Evolutionary conservation across 2,888 invertebrate species (phyloP).

Genomic region (Venustoraphidia nigricollis): DNA sequence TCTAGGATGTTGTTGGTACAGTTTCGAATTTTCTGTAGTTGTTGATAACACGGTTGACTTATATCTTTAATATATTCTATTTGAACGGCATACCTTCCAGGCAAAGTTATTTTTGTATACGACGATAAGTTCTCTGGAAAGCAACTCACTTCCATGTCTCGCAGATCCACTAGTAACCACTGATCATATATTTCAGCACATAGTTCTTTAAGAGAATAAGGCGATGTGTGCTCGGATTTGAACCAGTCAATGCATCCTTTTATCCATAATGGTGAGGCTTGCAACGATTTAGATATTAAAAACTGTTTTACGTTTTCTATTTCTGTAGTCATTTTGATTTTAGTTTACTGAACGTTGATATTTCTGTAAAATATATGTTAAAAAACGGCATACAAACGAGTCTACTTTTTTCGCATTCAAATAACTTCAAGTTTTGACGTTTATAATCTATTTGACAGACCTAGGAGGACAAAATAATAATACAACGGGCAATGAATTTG

Average conservation of each 20-base stretch:
- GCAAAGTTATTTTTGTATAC: slow-evolving; percentile 30
- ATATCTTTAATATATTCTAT: slow-evolving; percentile 43
- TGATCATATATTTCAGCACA: slow-evolving; percentile 43
- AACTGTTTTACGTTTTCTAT: background rate
- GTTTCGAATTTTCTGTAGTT: slow-evolving; percentile 30
- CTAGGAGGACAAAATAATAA: too few relatives aligned
- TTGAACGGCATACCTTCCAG: slow-evolving; percentile 44
- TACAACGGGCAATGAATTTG: too few relatives aligned
- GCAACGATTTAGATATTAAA: background rate
- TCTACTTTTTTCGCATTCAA: too few relatives aligned
- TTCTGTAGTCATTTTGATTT: too few relatives aligned
- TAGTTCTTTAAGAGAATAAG: slow-evolving; percentile 31
- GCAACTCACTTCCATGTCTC: slow-evolving; percentile 43
- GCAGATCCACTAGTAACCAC: slow-evolving; percentile 48
- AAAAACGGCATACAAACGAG: too few relatives aligned
- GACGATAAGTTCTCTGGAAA: slow-evolving; percentile 38
- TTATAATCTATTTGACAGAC: too few relatives aligned
- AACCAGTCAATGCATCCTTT: slow-evolving; percentile 37
- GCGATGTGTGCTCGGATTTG: slow-evolving; percentile 27
- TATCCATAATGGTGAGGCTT: slow-evolving; percentile 19
- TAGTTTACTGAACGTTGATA: too few relatives aligned
- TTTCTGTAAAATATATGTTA: too few relatives aligned
- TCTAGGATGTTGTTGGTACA: slow-evolving; percentile 37
- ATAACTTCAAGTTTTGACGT: too few relatives aligned
- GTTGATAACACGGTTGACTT: slow-evolving; percentile 31